Evolutionary conservation across 1,140 invertebrate genomes (phyloP).

Genomic region (Metaphire vulgaris): DNA sequence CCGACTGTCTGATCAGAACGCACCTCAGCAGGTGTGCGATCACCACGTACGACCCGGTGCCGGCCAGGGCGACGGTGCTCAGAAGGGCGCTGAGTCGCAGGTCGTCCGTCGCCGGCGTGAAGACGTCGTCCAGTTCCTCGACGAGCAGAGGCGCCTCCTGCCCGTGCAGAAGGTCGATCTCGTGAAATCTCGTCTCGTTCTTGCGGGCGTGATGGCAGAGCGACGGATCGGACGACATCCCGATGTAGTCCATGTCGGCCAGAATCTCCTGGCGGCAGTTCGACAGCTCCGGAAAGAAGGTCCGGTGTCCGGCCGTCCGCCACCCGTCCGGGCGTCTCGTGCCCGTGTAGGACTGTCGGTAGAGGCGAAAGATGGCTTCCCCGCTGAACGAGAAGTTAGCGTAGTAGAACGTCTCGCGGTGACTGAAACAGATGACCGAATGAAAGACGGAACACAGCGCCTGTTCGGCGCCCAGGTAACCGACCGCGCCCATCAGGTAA

Average conservation of each 20-base stretch:
- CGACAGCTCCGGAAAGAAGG: slow-evolving; percentile 26
- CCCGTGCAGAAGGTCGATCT: slow-evolving; percentile 11
- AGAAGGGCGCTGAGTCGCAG: slow-evolving; percentile 6
- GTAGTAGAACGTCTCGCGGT: slow-evolving; percentile 30
- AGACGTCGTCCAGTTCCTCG: neutral
- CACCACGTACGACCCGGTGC: slow-evolving; percentile 6
- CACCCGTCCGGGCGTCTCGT: slow-evolving; percentile 7
- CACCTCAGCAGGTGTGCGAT: slow-evolving; percentile 16
- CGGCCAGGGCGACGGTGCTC: slow-evolving; percentile 10
- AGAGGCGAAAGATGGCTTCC: slow-evolving; percentile 28
- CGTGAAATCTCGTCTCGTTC: slow-evolving; percentile 27
- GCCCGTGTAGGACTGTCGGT: slow-evolving; percentile 25
- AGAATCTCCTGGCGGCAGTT: slow-evolving; percentile 28
- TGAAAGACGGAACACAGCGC: slow-evolving; percentile 28
- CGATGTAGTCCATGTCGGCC: slow-evolving; percentile 26
- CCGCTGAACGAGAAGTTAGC: slow-evolving; percentile 30
- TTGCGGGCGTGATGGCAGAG: slow-evolving; percentile 25
- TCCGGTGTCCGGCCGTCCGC: slow-evolving; percentile 8
- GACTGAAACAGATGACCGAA: slow-evolving; percentile 30
- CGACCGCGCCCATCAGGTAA: slow-evolving; percentile 27
- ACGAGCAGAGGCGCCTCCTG: slow-evolving; percentile 8
- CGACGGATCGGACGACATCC: slow-evolving; percentile 24
- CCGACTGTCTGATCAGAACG: slow-evolving; percentile 3
- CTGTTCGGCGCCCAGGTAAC: slow-evolving; percentile 31
- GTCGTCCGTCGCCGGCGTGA: neutral